Evolutionary conservation across 1,140 invertebrate species (phyloP), one percentile per base, ranked within the genome.

Genomic region (Rhagoletis zephyria): DNA sequence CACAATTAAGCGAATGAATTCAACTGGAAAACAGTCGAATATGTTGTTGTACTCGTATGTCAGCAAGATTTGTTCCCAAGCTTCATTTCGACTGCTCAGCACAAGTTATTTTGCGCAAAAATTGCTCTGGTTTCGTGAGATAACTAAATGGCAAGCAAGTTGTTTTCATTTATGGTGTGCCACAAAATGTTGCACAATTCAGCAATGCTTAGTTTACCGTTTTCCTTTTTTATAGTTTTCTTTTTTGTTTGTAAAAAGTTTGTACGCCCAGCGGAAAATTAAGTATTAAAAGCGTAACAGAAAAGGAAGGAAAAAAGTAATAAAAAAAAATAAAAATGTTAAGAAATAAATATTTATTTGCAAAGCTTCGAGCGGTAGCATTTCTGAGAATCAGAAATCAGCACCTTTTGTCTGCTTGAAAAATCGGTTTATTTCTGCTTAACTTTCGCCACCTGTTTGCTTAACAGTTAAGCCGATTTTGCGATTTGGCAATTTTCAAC

Each of bases 81-180:
- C 74, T n/a, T 56, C 74, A 19, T 3, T 51, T 81, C 56, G 74
- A 9, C 9, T n/a, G 48, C 30, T 5, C 48, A 30, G 3, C 74
- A 81, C 64, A 67, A 4, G 4, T 30, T 10, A 67, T 51, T 56
- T 56, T 81, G n/a, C 16, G 45, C 74, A 56, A n/a, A 81, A 81
- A 81, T 81, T 81, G 74, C 74, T 81, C 74, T n/a, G 56, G 48
- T 81, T 81, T 81, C 74, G 74, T 81, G 74, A 81, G 74, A 81
- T 81, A 81, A 81, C 56, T n/a, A 40, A 81, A 81, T 56, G 2
- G n/a, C 48, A 81, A 81, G 56, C 30, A 30, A n/a, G 9, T 64
- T 77, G 45, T 2, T n/a, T 70, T 19, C 14, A 48, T 14, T 19
- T 56, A 9, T 30, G 16, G 51, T 81, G 74, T 56, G 74, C 74